Evolutionary conservation across 2,888 invertebrate species (phyloP).

Genomic region (Metellina segmentata): DNA sequence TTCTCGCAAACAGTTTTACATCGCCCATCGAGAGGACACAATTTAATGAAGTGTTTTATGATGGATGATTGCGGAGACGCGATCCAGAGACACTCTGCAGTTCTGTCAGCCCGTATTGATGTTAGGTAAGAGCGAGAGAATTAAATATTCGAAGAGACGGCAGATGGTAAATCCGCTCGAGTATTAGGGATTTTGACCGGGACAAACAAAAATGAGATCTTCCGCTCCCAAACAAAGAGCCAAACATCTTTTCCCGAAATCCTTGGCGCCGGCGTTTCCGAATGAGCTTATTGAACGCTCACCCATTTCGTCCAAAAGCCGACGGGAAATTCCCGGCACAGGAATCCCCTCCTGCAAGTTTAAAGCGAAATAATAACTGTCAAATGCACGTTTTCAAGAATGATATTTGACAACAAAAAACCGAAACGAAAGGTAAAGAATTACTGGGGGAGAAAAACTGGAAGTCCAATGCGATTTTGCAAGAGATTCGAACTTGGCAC

Average conservation of each 20-base stretch:
- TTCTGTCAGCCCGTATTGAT: conserved; percentile 12
- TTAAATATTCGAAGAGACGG: conserved; percentile 34
- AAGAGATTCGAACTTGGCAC: conserved; percentile 5
- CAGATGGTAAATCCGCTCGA: conserved; percentile 33
- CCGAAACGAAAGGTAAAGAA: not conserved
- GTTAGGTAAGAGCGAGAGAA: conserved; percentile 20
- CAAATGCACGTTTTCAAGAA: conserved; percentile 38
- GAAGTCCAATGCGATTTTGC: conserved; percentile 40
- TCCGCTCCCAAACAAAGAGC: conserved; percentile 9
- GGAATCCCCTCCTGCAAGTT: conserved; percentile 24
- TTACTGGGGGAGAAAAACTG: conserved; percentile 9
- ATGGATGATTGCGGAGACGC: conserved; percentile 18
- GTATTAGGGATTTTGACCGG: conserved; percentile 22
- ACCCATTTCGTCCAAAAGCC: conserved; percentile 23
- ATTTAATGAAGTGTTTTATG: conserved; percentile 32
- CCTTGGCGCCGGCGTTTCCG: conserved; percentile 19
- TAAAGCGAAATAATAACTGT: conserved; percentile 58
- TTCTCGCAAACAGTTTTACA: too few relatives aligned
- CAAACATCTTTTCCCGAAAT: conserved; percentile 34
- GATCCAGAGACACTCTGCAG: conserved; percentile 3
- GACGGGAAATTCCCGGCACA: not conserved
- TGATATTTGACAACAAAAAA: conserved; percentile 45
- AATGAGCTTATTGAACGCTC: conserved; percentile 22
- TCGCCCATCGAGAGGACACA: not conserved
- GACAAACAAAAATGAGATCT: conserved; percentile 51